These are phyloP conservation scores for Petaurus breviceps DNA, from an alignment of 2,113 vertebrate genomes.

Conservation along the genomic window DNA sequence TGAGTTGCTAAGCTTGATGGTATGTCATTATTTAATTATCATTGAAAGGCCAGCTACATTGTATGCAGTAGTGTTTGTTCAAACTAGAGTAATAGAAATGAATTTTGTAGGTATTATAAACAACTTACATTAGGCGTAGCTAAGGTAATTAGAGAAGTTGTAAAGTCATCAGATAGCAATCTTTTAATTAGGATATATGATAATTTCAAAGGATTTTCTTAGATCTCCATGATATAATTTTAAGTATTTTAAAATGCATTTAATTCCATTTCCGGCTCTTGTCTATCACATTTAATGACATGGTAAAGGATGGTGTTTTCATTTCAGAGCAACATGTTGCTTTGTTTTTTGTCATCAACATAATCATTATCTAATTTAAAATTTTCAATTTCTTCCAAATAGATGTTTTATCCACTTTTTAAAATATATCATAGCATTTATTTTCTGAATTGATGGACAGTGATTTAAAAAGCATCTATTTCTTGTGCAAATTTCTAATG, in stretches of 20 bases:
- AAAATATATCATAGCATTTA: constrained; percentile 14
- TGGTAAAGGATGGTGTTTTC: background rate
- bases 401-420: constrained; percentile 38
- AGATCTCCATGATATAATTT: background rate
- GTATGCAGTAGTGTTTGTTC: constrained; percentile 30
- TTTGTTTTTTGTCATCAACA: background rate
- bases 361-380: background rate
- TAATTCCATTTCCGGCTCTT: constrained; percentile 34
- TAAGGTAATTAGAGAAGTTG: constrained; percentile 24
- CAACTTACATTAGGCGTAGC: constrained; percentile 8
- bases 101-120: constrained; percentile 48
- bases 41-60: constrained; percentile 35
- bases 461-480: background rate
- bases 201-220: constrained; percentile 26
- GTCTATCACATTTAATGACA: constrained; percentile 15
- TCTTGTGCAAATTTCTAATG: background rate
- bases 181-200: background rate
- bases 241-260: constrained; percentile 17
- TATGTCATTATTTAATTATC: constrained; percentile 56
- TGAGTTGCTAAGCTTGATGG: constrained; percentile 60
- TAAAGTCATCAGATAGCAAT: background rate
- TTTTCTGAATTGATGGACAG: constrained; percentile 33
- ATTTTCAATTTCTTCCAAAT: constrained; percentile 10
- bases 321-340: background rate
- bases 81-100: constrained; percentile 39